These are phyloP conservation scores for Drosophila hamatofila DNA, from an alignment of 2,888 invertebrate species.

Conservation along the genomic window DNA sequence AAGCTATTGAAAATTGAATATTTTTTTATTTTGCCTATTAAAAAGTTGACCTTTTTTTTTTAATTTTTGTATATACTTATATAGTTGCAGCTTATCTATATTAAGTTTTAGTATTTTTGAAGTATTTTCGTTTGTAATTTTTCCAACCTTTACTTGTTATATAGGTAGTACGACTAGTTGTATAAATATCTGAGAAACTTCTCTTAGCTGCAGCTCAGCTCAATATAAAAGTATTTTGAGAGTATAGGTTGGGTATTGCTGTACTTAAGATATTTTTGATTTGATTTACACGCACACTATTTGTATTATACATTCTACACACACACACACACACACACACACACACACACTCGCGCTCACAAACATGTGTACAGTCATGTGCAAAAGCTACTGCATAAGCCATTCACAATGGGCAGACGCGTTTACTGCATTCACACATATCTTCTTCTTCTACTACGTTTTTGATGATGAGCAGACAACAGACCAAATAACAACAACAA, in stretches of 20 bases:
- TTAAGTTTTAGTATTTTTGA: not conserved
- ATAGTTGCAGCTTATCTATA: not conserved
- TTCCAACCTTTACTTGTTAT: not conserved
- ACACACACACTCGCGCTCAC: slow-evolving; percentile 1
- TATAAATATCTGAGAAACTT: not conserved
- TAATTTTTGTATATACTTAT: not conserved
- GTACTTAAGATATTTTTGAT: not conserved
- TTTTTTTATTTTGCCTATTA: not conserved
- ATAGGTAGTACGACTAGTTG: not conserved
- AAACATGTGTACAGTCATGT: slow-evolving; percentile 3
- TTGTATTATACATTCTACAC: slow-evolving; percentile 17
- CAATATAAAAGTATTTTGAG: not conserved
- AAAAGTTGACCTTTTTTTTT: not conserved
- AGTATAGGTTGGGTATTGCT: not conserved
- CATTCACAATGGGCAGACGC: slow-evolving; percentile 19
- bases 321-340: slow-evolving; percentile 4
- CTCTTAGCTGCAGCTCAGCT: not conserved
- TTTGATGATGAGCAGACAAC: slow-evolving; percentile 43
- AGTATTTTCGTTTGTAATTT: slow-evolving; percentile 5
- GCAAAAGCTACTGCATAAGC: slow-evolving; percentile 4
- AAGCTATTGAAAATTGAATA: not conserved
- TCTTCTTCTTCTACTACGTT: not conserved
- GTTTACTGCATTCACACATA: not conserved
- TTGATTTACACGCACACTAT: slow-evolving; percentile 10
- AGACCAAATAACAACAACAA: slow-evolving; percentile 42